Evolutionary conservation across 1,140 invertebrate genomes (phyloP), one percentile per base, ranked within the genome.

Genomic region (Lucilia cuprina): DNA sequence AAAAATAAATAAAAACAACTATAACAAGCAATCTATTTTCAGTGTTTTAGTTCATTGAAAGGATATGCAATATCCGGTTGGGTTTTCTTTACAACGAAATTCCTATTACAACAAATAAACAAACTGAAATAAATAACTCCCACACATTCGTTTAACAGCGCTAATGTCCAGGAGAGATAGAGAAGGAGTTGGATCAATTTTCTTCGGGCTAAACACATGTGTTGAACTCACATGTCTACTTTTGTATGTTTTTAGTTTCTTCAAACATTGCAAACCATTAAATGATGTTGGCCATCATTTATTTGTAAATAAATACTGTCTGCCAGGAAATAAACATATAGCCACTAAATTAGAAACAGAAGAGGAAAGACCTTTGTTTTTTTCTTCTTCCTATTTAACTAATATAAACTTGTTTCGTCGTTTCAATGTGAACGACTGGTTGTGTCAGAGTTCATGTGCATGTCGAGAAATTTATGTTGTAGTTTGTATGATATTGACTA

Each of bases 21-120:
- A 78, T 21, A 21, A 80, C n/a, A 49, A 80, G 2, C 77, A 49
- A 80, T 80, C 77, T 80, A 80, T 80, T 80, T 80, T 80, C 77
- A 49, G 77, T 80, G 77, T 80, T 80, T 80, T 49, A 80, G 77
- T 80, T 80, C 77, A 80, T 80, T 80, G 77, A 14, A 80, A 80
- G 77, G 77, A 80, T 80, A 80, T 80, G 77, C 21, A 80, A 80
- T 80, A 80, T 80, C 77, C 77, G 77, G 17, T 80, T 80, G 77
- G 77, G 77, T 80, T 80, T n/a, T 80, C n/a, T 80, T 70, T 70
- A 21, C n/a, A 70, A 21, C 65, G n/a, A 41, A 5, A 41, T 41
- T 41, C n/a, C 65, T 21, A 19, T 70, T 70, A 70, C 65, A 70
- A 21, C 19, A 60, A 60, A 60, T 55, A n/a, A n/a, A n/a, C n/a